Evolutionary conservation across 2,113 vertebrate genomes (phyloP), one percentile per base, ranked within the genome.

Genomic region (Brachypodius melanocephalos): DNA sequence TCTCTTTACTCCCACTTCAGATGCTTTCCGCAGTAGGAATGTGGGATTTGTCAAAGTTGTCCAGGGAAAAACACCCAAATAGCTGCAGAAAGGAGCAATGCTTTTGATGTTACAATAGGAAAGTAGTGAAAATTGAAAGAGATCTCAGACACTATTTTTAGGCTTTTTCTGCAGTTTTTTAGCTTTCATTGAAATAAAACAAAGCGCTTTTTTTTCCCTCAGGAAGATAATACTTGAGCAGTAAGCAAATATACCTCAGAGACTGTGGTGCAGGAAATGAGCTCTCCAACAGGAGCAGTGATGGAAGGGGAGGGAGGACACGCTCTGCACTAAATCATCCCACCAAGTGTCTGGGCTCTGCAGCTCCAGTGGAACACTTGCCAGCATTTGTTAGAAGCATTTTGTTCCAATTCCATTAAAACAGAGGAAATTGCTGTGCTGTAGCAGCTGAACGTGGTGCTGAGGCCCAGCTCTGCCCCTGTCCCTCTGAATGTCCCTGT

Each of bases 121-220:
- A 89, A 80, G 74, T 8, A 59, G 51, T 66, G 93, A 76, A 91
- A 85, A 82, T 68, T 58, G n/a, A 42, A 83, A 17, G 81, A 93
- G 80, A 84, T 84, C 63, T 76, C 65, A 54, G 74, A 17, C 10
- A 8, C 74, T 94, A 45, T 90, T 93, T 94, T 95, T 91, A 87
- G 85, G 58, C 38, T 88, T 94, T 88, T 85, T 87, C 69, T 94
- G 84, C 84, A 75, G 32, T 43, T 85, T 79, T 95, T 38, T 67
- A 83, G 49, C 75, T 95, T 95, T 95, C 57, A 52, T 62, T 94
- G 91, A 92, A 75, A 86, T 88, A 88, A 92, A 94, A 65, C 62
- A 94, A 73, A 93, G 67, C 46, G 13, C 2, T 26, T 22, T 58
- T 55, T 19, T 3, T 26, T 17, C 26, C 4, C 66, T 78, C 38